Base-by-base conservation (phyloP, 2,797 vertebrate genomes). In the Pristis pectinata region DNA sequence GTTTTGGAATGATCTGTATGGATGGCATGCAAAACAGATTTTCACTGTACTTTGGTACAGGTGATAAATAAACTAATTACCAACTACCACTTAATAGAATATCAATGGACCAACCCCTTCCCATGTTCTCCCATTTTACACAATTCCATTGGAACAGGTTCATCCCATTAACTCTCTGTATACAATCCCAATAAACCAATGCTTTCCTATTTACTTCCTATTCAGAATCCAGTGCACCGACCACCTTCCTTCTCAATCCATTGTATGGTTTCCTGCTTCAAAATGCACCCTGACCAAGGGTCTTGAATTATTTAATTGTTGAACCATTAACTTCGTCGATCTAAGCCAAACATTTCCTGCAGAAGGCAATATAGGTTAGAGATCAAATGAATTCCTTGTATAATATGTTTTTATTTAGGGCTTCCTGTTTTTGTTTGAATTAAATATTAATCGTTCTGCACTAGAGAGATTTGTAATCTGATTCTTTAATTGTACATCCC, bases 371-470 rank as follows among this genome's bases (percentile, higher is more conserved):
- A n/a, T 67, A 22, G 61, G 61, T 91, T 91, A 67, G n/a, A 91
- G 87, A 91, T 91, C 87, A 91, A 67, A 91, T 37, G 1, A 27
- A 61, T 67, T 91, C 22, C 9, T 41, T 67, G 59, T 10, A 24
- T 61, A 91, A 91, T 91, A 67, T 67, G 87, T 91, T 91, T 91
- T 91, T 67, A 91, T 67, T 91, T 19, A 67, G 87, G 59, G 10
- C 59, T 91, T 91, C n/a, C 87, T 91, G 87, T 61, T 91, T 91
- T 37, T 91, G 34, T 91, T 64, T 64, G n/a, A 91, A 91, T 91
- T 41, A 91, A 67, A 64, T 67, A 91, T 91, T 91, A 41, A 91
- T 91, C 6, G 0, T 22, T 41, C 61, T 67, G 59, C 87, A 67
- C 17, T 37, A 22, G 34, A 41, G 87, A 22, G 19, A 41, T 64